phyloP scores from a whole-genome alignment of 2,113 vertebrate species.

The Sander lucioperca region DNA sequence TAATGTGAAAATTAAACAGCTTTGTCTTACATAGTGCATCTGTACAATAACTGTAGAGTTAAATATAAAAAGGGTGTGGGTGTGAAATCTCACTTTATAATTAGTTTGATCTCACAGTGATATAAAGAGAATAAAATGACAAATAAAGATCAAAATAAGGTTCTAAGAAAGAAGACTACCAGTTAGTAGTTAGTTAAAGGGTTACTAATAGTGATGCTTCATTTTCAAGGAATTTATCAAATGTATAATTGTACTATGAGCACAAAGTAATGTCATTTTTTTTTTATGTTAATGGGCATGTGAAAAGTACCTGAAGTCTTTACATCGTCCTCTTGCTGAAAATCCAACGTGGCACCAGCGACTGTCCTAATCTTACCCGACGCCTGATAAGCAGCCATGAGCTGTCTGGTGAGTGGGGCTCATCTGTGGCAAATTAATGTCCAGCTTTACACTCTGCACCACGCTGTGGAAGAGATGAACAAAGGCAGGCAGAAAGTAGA shows the following conservation, averaged over 20 bases:
- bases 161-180: neutral
- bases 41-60: neutral
- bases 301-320: slow-evolving; percentile 18
- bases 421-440: slow-evolving; percentile 73
- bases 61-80: neutral
- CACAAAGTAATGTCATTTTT: neutral
- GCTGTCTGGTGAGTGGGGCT: slow-evolving; percentile 51
- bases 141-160: slow-evolving; percentile 5
- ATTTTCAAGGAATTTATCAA: neutral
- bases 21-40: neutral
- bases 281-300: slow-evolving; percentile 18
- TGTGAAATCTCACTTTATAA: slow-evolving; percentile 16
- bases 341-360: slow-evolving; percentile 29
- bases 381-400: slow-evolving; percentile 60
- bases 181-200: neutral
- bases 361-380: slow-evolving; percentile 52
- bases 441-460: slow-evolving; percentile 56
- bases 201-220: neutral
- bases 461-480: slow-evolving; percentile 46
- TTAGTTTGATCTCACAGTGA: slow-evolving; percentile 9
- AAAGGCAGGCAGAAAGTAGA: slow-evolving; percentile 35
- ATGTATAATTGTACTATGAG: neutral
- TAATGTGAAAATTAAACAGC: slow-evolving; percentile 6
- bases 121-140: neutral
- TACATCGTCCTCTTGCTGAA: slow-evolving; percentile 20